Conservation (phyloP, 2,888 invertebrate species). For the Strigamia maritima region DNA sequence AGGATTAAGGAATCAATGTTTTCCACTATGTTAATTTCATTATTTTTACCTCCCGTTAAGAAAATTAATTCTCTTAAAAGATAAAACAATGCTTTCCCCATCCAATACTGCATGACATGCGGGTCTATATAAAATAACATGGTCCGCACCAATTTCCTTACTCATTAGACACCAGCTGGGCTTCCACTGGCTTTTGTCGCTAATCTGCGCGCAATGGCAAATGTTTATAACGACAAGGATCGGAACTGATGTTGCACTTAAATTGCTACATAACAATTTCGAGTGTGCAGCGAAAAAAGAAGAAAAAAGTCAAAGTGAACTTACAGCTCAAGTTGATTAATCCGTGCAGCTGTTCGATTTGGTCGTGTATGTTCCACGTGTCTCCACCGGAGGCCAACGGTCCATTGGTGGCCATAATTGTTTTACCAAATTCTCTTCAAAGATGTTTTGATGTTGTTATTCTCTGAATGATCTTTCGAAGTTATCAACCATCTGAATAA, state of each 20-base stretch:
- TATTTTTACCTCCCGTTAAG: too few species aligned
- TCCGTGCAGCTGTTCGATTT: conserved; percentile 30
- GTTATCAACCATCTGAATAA: not conserved
- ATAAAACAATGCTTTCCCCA: not conserved
- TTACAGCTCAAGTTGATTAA: conserved; percentile 31
- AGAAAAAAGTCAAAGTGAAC: not conserved
- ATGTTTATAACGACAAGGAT: conserved; percentile 18
- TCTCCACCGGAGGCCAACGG: not conserved
- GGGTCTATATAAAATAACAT: not conserved
- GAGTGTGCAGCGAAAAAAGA: not conserved
- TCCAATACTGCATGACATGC: not conserved
- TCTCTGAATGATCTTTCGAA: not conserved
- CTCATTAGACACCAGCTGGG: conserved; percentile 30
- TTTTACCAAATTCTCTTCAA: not conserved
- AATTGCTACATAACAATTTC: not conserved
- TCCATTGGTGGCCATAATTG: conserved; percentile 9
- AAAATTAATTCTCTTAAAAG: too few species aligned
- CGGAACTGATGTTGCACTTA: not conserved
- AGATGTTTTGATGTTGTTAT: not conserved
- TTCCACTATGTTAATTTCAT: too few species aligned
- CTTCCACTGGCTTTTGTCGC: not conserved
- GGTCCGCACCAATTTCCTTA: not conserved
- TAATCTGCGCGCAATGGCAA: conserved; percentile 21
- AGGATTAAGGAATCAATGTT: too few species aligned
- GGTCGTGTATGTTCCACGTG: conserved; percentile 13